Conservation (phyloP, 1,140 invertebrate species). For the Temnothorax nylanderi region DNA sequence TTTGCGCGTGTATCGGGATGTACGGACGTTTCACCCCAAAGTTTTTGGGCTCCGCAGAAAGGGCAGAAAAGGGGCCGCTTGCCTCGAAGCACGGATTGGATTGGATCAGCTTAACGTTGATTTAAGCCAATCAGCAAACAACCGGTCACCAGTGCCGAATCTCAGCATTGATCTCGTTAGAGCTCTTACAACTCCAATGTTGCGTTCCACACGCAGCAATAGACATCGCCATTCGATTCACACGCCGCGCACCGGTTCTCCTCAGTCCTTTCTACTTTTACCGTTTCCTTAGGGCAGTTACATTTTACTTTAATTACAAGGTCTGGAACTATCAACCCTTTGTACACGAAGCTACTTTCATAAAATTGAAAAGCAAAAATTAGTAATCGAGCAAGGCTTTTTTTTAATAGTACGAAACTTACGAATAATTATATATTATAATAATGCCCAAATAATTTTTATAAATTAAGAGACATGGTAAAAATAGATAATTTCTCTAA, state of each 20-base stretch:
- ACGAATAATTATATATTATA: neutral
- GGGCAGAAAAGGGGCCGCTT: slow-evolving; percentile 80
- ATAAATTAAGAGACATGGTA: neutral
- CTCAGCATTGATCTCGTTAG: slow-evolving; percentile 84
- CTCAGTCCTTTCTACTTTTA: neutral
- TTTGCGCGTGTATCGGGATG: slow-evolving; percentile 43
- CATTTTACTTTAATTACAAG: slow-evolving; percentile 15
- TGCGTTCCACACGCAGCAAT: slow-evolving; percentile 76
- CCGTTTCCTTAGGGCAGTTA: neutral
- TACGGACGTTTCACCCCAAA: slow-evolving; percentile 62
- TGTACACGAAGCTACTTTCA: neutral
- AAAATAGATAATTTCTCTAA: neutral
- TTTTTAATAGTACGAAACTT: neutral
- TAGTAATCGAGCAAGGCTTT: neutral
- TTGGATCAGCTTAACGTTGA: slow-evolving; percentile 86
- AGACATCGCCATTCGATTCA: slow-evolving; percentile 45
- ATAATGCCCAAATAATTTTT: neutral
- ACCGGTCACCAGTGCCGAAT: slow-evolving; percentile 79
- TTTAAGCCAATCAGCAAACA: slow-evolving; percentile 86
- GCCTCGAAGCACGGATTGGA: slow-evolving; percentile 81
- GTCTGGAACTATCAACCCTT: neutral
- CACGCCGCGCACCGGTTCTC: slow-evolving; percentile 17
- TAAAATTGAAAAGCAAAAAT: neutral
- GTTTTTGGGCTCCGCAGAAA: slow-evolving; percentile 65
- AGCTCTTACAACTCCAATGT: slow-evolving; percentile 84